Evolutionary conservation across 37 sponge, comb jelly and placozoan genomes (phyloP), one percentile per base, ranked within the genome.

Genomic region (Agelas oroides): DNA sequence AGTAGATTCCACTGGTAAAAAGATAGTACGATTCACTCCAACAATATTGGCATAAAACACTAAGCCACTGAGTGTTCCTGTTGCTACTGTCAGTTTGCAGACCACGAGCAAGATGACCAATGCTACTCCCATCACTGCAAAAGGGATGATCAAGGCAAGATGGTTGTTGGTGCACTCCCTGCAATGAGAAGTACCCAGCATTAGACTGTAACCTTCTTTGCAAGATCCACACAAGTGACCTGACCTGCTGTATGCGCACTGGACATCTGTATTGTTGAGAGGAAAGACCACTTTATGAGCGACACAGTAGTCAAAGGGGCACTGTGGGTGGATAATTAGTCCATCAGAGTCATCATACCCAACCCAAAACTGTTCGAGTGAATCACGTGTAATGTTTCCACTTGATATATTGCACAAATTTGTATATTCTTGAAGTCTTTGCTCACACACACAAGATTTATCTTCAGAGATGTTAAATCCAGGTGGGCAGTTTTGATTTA

Each of bases 31-130:
- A 67, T 66, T 85, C 15, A 54, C 57, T 65, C 52, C 54, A 12
- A 85, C 35, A 70, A 82, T 82, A 60, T 82, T 82, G 35, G 72
- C 83, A 56, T 71, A 82, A 3, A 82, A 71, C 12, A 85, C 0
- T 11, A 85, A 5, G 13, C 85, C 85, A 66, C 76, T 76, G 5
- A 85, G 35, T 15, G 57, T 65, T 16, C 79, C 79, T 39, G 23
- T 36, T 23, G 79, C 25, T 27, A 79, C 68, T 41, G 79, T 79
- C 28, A 54, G 37, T 6, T 75, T 75, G 15, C 23, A 28, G 20
- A 75, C 6, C 3, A 54, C 11, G 13, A 79, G 34, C 19, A 39
- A 16, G 0, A 62, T 2, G 60, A 86, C 72, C 28, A 86, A 27
- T 24, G 60, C 72, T 21, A 86, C 11, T 36, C 87, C 87, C 25